These are phyloP conservation scores for Enteromius thamalakanensis DNA, from an alignment of 2,797 vertebrate genomes.

Conservation along the genomic window DNA sequence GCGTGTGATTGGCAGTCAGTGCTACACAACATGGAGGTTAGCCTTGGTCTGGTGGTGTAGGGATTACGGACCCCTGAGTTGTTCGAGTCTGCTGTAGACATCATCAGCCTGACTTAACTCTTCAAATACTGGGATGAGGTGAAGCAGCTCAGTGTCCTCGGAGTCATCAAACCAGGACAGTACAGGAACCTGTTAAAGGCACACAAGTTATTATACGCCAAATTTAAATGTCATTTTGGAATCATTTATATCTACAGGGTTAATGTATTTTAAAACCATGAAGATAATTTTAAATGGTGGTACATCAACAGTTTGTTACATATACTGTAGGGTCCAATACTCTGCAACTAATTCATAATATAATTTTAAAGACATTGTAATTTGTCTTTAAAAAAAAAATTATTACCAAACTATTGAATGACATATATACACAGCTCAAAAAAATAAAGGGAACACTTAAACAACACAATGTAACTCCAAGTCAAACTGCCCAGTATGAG, in stretches of 20 bases:
- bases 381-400: no score
- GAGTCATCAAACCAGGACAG: slow-evolving; percentile 93
- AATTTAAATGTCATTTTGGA: neutral
- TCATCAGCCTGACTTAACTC: slow-evolving; percentile 88
- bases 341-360: neutral
- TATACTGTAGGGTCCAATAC: neutral
- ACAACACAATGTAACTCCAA: no score
- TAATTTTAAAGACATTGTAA: neutral
- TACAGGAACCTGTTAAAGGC: slow-evolving; percentile 82
- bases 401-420: neutral
- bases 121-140: slow-evolving; percentile 90
- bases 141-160: slow-evolving; percentile 88
- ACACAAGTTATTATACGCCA: neutral
- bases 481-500: no score
- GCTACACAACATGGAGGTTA: slow-evolving; percentile 35
- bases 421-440: neutral
- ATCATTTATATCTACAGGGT: neutral
- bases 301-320: neutral
- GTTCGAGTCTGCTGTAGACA: slow-evolving; percentile 85
- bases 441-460: no score
- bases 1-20: slow-evolving; percentile 44
- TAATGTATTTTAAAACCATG: slow-evolving; percentile 2
- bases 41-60: slow-evolving; percentile 31
- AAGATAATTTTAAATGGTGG: neutral
- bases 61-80: slow-evolving; percentile 81